A percentile compares a stretch with the other conserved stretches of the same genome.
These are phyloP conservation scores for Drosophila mojavensis DNA, from an alignment of 1,140 invertebrate genomes.

Conservation along the genomic window DNA sequence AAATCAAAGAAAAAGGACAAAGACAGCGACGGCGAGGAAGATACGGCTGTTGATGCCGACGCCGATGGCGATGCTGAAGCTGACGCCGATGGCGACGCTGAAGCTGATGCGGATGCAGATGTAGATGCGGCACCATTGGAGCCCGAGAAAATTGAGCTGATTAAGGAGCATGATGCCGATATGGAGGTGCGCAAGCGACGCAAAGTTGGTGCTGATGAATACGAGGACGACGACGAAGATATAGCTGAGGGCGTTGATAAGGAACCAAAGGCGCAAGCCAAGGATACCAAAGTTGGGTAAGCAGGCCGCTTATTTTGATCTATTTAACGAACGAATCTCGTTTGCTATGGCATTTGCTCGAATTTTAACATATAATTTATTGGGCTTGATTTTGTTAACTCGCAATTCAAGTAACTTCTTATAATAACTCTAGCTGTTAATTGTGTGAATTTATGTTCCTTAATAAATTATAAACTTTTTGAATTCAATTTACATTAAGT, in stretches of 20 bases:
- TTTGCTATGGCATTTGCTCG: slow-evolving; percentile 57
- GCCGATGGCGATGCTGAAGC: slow-evolving; percentile 64
- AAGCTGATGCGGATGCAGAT: slow-evolving; percentile 43
- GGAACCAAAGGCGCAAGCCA: slow-evolving; percentile 36
- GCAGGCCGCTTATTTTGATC: slow-evolving; percentile 41
- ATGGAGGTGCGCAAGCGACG: slow-evolving; percentile 71
- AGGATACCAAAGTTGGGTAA: slow-evolving; percentile 78
- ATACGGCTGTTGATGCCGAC: slow-evolving; percentile 69
- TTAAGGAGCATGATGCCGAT: slow-evolving; percentile 81
- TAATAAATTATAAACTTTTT: slow-evolving; percentile 74
- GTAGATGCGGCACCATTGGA: slow-evolving; percentile 62
- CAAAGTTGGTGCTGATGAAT: slow-evolving; percentile 67
- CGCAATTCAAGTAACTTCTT: slow-evolving; percentile 34
- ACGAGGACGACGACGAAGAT: slow-evolving; percentile 65
- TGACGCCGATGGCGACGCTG: slow-evolving; percentile 31
- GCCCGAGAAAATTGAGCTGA: slow-evolving; percentile 79
- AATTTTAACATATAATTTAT: slow-evolving; percentile 54
- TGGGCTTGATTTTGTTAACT: slow-evolving; percentile 43
- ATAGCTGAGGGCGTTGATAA: background rate
- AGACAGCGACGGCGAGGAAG: slow-evolving; percentile 87
- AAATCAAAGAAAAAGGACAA: slow-evolving; percentile 90
- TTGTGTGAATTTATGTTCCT: slow-evolving; percentile 68
- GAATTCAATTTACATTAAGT: slow-evolving; percentile 62
- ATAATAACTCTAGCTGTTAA: slow-evolving; percentile 66
- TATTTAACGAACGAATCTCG: slow-evolving; percentile 44